Evolutionary conservation across 2,888 invertebrate genomes (phyloP), one percentile per base, ranked within the genome.

Genomic region (Aromia moschata): DNA sequence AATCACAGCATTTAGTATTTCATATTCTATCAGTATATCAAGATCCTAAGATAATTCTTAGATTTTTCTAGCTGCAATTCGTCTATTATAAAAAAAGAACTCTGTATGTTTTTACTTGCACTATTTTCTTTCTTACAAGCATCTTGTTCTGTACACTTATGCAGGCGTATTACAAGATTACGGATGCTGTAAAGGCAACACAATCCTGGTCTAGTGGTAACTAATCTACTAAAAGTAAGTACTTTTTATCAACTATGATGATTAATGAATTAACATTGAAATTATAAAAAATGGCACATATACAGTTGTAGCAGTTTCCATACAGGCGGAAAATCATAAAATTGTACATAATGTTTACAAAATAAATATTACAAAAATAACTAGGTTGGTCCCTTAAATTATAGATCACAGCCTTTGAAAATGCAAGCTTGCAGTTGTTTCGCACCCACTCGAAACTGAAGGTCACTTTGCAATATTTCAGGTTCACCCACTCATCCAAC

Each of bases 341-440:
- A 41, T 52, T 40, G 40, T 52, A 41, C 40, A 41, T 10, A 41
- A 37, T 9, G 14, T 52, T 14, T 41, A 41, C 31, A 38, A 41
- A 31, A 52, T 52, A 52, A 41, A 41, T 43, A 52, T 17, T 41
- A 46, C 56, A 47, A 52, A 49, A 54, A 30, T 53, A 52, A 58
- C 52, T 53, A 44, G 64, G 62, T 77, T 80, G 80, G 80, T 80
- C 80, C 80, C 80, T 77, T 76, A 77, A 70, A 73, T 70, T 75
- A 77, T 70, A 74, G 77, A 76, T 80, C 80, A 80, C 80, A 80
- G 80, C 80, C 80, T 62, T 65, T 65, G 61, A 75, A 78, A 79
- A 79, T 79, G 79, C 79, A 78, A 75, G 72, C 67, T 68, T 65
- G 61, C 59, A 60, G 57, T 56, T 57, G 55, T 56, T 58, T 56